phyloP scores from a whole-genome alignment of 2,888 invertebrate species.

The Lasioglossum zephyrum region DNA sequence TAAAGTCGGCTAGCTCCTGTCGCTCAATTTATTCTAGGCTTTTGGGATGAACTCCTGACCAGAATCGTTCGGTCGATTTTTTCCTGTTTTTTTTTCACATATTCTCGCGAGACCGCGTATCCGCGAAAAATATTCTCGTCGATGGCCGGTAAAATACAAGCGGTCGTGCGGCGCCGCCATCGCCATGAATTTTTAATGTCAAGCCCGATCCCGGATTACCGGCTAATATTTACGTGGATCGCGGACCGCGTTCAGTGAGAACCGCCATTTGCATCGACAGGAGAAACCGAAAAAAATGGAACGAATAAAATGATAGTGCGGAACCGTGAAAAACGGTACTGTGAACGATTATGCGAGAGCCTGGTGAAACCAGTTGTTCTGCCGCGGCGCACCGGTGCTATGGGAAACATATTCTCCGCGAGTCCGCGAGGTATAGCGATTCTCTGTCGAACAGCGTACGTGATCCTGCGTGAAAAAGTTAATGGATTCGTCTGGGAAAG shows the following conservation, averaged over 20 bases:
- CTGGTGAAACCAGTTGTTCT: neutral
- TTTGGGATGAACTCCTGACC: slow-evolving; percentile 12
- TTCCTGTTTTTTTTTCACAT: neutral
- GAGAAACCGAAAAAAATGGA: neutral
- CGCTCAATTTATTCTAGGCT: neutral
- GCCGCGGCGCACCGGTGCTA: neutral
- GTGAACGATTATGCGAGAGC: slow-evolving; percentile 6
- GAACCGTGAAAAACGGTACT: neutral
- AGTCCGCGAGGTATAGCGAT: neutral
- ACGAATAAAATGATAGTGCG: neutral
- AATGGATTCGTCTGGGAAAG: neutral
- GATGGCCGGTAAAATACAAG: slow-evolving; percentile 11
- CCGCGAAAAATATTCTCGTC: neutral
- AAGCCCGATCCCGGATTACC: slow-evolving; percentile 12
- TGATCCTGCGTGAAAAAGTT: neutral
- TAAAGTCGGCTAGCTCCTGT: neutral
- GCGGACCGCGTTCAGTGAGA: neutral
- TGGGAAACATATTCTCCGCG: neutral
- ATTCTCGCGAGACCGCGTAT: neutral
- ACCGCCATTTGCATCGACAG: neutral
- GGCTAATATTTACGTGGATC: slow-evolving; percentile 35
- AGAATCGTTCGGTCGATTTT: slow-evolving; percentile 14
- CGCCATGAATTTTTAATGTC: slow-evolving; percentile 43
- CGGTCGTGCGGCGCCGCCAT: neutral
- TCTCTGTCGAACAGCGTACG: neutral